Percentiles rank a stretch among this genome's conserved stretches.
These are phyloP conservation scores for Mormyrus hasselquistii DNA, from an alignment of 2,797 vertebrate species.

Conservation along the genomic window DNA sequence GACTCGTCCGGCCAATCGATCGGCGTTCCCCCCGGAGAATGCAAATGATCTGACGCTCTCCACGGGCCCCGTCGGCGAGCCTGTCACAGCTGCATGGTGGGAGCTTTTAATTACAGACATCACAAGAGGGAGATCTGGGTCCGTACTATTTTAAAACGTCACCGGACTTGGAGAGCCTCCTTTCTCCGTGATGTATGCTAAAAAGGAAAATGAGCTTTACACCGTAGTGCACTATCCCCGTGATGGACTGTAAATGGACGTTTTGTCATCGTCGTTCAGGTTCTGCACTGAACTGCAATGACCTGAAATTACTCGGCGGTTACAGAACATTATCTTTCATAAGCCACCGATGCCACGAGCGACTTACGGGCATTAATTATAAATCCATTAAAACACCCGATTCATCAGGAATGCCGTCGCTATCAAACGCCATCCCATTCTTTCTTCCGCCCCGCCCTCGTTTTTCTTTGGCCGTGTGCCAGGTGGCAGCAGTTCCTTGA, in stretches of 20 bases:
- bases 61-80: background rate
- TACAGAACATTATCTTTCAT: slow-evolving; percentile 56
- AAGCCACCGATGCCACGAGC: slow-evolving; percentile 52
- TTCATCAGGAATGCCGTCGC: slow-evolving; percentile 53
- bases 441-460: slow-evolving; percentile 33
- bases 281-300: slow-evolving; percentile 51
- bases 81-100: background rate
- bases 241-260: slow-evolving; percentile 49
- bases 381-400: slow-evolving; percentile 61
- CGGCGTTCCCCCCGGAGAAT: background rate
- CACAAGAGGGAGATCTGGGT: background rate
- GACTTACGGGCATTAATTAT: slow-evolving; percentile 63
- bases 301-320: slow-evolving; percentile 58
- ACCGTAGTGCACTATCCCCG: slow-evolving; percentile 31
- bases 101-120: slow-evolving; percentile 4
- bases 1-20: background rate
- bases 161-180: background rate
- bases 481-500: slow-evolving; percentile 38
- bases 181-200: slow-evolving; percentile 33
- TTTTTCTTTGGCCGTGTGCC: slow-evolving; percentile 43
- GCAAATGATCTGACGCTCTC: background rate
- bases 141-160: background rate
- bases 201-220: slow-evolving; percentile 32
- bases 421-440: slow-evolving; percentile 60
- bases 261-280: slow-evolving; percentile 50